Percentiles rank a stretch among this genome's conserved stretches.
Evolutionary conservation across 1,140 invertebrate species (phyloP).

Genomic region (Lethocerus indicus): DNA sequence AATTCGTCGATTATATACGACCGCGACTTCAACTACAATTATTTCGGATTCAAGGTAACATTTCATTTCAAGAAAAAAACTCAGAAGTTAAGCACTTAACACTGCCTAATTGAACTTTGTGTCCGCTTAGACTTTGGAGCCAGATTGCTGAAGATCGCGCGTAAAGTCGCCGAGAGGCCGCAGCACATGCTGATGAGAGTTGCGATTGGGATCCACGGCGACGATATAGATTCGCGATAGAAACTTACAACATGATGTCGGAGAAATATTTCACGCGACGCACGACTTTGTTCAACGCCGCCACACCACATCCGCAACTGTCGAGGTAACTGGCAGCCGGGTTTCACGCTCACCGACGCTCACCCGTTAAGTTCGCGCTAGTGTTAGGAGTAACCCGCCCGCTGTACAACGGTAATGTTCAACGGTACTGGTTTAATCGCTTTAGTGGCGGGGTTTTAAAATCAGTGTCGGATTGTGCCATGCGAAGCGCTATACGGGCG

Average conservation of each 20-base stretch:
- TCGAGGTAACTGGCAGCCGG: slow-evolving; percentile 63
- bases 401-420: too few species aligned
- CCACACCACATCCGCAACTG: slow-evolving; percentile 78
- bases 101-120: too few species aligned
- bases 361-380: too few species aligned
- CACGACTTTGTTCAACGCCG: slow-evolving; percentile 82
- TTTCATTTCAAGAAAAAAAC: too few species aligned
- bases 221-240: slow-evolving; percentile 87
- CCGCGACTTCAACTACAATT: slow-evolving; percentile 93
- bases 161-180: slow-evolving; percentile 88
- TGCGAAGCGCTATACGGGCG: too few species aligned
- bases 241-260: slow-evolving; percentile 93
- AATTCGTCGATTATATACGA: slow-evolving; percentile 98
- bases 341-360: too few species aligned
- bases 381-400: too few species aligned
- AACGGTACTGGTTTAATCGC: too few species aligned
- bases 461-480: too few species aligned
- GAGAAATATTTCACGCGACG: slow-evolving; percentile 92
- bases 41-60: slow-evolving; percentile 89
- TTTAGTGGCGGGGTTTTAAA: too few species aligned
- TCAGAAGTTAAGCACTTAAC: too few species aligned
- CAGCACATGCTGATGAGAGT: slow-evolving; percentile 99
- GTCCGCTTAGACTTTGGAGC: slow-evolving; percentile 64
- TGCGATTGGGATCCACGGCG: slow-evolving; percentile 87
- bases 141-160: slow-evolving; percentile 86